These are phyloP conservation scores for Agapetus fuscipes DNA, from an alignment of 2,888 invertebrate species.

Conservation along the genomic window DNA sequence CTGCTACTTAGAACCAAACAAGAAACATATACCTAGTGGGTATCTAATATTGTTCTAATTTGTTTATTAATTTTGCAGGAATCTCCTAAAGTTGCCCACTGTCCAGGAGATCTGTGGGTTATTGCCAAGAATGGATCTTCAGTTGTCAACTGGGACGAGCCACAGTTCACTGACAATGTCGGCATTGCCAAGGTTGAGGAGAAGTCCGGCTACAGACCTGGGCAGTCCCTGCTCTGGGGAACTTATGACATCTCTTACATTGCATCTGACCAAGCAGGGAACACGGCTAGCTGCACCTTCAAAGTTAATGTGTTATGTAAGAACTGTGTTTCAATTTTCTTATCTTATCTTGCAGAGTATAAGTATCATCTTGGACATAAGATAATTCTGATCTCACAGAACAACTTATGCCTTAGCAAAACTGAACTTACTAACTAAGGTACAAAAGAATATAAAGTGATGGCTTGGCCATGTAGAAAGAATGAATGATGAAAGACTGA, in stretches of 20 bases:
- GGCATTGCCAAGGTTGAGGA: slow-evolving; percentile 71
- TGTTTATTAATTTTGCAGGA: slow-evolving; percentile 31
- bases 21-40: neutral
- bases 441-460: no score
- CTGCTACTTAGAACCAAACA: no score
- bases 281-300: slow-evolving; percentile 85
- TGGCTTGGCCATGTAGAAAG: no score
- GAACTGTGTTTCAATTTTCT: no score
- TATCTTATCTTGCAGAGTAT: no score
- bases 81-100: slow-evolving; percentile 78
- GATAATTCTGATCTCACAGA: no score
- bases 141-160: slow-evolving; percentile 85
- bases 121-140: slow-evolving; percentile 88
- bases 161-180: slow-evolving; percentile 82
- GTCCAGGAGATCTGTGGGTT: slow-evolving; percentile 91
- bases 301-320: slow-evolving; percentile 82
- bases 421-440: no score
- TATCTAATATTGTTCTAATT: neutral
- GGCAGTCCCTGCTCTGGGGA: slow-evolving; percentile 83
- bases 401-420: no score
- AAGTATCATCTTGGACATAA: no score
- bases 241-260: slow-evolving; percentile 88
- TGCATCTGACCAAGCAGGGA: slow-evolving; percentile 88
- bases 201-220: slow-evolving; percentile 77
- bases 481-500: no score